Conservation (phyloP, 2,797 vertebrate genomes). For the Choloepus didactylus region DNA sequence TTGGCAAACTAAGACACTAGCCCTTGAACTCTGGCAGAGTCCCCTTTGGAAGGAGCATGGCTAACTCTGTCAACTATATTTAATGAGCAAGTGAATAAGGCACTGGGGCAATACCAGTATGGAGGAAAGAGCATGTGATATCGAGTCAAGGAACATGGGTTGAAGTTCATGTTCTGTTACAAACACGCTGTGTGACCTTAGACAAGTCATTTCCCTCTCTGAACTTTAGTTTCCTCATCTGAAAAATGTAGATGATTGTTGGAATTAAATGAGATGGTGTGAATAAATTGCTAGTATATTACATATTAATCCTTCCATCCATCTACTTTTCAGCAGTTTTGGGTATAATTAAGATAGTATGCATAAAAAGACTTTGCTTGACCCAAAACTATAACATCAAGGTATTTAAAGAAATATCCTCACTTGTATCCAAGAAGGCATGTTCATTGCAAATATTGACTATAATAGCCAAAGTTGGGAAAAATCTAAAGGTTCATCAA, state of each 20-base stretch:
- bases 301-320: not conserved
- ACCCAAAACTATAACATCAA: not conserved
- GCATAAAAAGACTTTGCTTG: not conserved
- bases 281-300: not conserved
- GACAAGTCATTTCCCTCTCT: not conserved
- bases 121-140: not conserved
- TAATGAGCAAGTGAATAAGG: not conserved
- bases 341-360: not conserved
- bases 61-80: not conserved
- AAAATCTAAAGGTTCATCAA: not conserved
- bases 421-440: not conserved
- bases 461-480: not conserved
- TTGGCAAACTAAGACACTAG: not conserved
- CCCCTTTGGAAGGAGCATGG: not conserved
- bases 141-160: not conserved
- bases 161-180: not conserved
- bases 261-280: not conserved
- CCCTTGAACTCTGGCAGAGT: not conserved
- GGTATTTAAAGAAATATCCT: not conserved
- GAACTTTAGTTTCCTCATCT: not conserved
- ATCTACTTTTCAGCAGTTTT: not conserved
- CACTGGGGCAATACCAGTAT: too few relatives aligned
- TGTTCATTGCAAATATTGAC: not conserved
- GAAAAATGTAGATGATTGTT: not conserved
- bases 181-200: not conserved